Percentiles rank a stretch among this genome's conserved stretches.
Evolutionary conservation across 2,113 vertebrate species (phyloP).

Genomic region (Syngnathus floridae): DNA sequence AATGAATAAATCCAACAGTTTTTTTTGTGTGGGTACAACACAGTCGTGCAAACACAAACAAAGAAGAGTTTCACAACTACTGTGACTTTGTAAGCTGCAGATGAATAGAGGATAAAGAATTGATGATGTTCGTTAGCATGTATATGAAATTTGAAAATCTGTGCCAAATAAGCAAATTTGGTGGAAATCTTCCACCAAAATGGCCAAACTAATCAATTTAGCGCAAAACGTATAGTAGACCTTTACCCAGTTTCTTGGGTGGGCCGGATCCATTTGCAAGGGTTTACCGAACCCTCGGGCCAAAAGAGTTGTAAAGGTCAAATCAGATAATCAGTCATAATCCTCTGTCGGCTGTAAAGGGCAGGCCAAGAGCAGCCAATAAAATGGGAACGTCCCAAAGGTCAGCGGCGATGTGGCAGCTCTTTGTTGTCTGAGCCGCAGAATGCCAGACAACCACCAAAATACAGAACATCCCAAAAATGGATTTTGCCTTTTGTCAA

Average conservation of each 20-base stretch:
- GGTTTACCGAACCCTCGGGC: background rate
- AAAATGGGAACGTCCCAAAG: conserved; percentile 1
- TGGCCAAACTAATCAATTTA: background rate
- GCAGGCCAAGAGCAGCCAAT: conserved; percentile 1
- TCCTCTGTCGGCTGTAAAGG: background rate
- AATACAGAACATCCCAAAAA: background rate
- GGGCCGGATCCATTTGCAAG: background rate
- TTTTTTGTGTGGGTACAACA: too few relatives aligned
- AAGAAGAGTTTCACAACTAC: too few relatives aligned
- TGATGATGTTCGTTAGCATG: too few relatives aligned
- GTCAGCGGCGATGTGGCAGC: background rate
- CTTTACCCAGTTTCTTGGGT: background rate
- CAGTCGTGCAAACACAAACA: too few relatives aligned
- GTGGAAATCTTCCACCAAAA: background rate
- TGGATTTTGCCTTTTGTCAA: background rate
- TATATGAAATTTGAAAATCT: background rate
- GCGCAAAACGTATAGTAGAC: background rate
- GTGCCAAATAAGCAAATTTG: background rate
- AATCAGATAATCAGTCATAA: conserved; percentile 6
- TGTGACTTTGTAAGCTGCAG: too few relatives aligned
- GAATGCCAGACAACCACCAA: background rate
- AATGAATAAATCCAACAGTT: too few relatives aligned
- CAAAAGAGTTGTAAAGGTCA: background rate
- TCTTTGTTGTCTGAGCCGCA: background rate
- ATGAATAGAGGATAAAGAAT: too few relatives aligned